A percentile compares a stretch with the other conserved stretches of the same genome.
phyloP scores from a whole-genome alignment of 2,113 vertebrate genomes.

The Megaceryle maxima region DNA sequence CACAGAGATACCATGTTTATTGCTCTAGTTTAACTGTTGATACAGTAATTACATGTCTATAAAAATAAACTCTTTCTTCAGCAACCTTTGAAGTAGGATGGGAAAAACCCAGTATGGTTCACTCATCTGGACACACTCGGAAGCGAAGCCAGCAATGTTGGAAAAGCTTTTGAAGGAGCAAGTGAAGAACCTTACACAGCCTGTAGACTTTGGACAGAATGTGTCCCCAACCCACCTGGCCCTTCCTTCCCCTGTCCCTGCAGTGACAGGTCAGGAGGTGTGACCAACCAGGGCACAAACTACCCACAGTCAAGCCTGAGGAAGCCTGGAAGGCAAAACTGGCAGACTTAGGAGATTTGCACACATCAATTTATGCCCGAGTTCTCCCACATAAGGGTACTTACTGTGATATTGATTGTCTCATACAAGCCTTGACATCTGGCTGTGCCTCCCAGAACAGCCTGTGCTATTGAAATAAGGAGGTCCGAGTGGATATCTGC shows the following conservation, averaged over 20 bases:
- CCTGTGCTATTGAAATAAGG: slow-evolving; percentile 89
- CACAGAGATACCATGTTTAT: not conserved
- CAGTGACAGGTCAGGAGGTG: not conserved
- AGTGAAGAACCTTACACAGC: not conserved
- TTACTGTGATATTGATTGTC: slow-evolving; percentile 87
- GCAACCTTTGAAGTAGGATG: not conserved
- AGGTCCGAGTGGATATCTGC: slow-evolving; percentile 96
- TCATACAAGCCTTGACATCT: slow-evolving; percentile 91
- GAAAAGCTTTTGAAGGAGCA: not conserved
- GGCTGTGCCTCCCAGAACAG: slow-evolving; percentile 90
- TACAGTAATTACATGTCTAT: not conserved
- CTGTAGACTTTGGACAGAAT: not conserved
- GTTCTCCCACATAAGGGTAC: not conserved
- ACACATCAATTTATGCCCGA: accelerated
- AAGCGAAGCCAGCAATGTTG: not conserved
- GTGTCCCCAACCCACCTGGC: not conserved
- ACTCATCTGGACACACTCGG: not conserved
- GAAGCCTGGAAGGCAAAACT: not conserved
- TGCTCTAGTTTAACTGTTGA: not conserved
- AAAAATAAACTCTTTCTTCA: not conserved
- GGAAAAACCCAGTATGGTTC: not conserved
- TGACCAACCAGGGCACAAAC: not conserved
- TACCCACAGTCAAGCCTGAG: not conserved
- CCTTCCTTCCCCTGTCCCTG: not conserved
- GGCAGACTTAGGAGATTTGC: not conserved